phyloP scores from a whole-genome alignment of 2,797 vertebrate species.

The Dendrocincla tyrannina region DNA sequence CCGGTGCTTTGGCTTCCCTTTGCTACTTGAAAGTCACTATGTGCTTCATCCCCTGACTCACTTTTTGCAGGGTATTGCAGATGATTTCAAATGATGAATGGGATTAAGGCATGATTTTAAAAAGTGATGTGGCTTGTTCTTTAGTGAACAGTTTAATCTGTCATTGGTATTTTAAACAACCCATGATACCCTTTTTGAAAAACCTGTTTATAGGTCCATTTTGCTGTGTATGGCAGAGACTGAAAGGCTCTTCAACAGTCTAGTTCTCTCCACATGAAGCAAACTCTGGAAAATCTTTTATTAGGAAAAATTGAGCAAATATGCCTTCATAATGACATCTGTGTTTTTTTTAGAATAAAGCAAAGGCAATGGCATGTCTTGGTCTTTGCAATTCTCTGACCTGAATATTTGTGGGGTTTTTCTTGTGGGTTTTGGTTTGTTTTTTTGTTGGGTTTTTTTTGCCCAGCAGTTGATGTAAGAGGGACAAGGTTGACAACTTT shows the following conservation, averaged over 20 bases:
- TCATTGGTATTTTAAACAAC: not conserved
- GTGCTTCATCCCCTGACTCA: not conserved
- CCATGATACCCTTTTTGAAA: not conserved
- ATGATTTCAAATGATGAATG: not conserved
- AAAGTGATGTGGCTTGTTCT: not conserved
- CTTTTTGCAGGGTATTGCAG: not conserved
- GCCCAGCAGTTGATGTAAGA: not conserved
- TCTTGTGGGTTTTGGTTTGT: not conserved
- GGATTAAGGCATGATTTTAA: not conserved
- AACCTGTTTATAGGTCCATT: not conserved
- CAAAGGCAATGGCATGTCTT: not conserved
- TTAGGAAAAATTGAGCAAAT: not conserved
- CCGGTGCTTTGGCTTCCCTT: not conserved
- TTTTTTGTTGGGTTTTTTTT: not conserved
- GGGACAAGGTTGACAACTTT: not conserved
- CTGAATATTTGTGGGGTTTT: not conserved
- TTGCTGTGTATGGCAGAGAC: accelerated
- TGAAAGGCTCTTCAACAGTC: not conserved
- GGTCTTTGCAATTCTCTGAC: not conserved
- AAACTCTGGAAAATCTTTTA: not conserved
- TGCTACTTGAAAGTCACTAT: not conserved
- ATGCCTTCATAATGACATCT: not conserved
- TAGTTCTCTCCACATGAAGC: not conserved
- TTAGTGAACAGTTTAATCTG: not conserved
- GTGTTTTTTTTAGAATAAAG: not conserved